Evolutionary conservation across 1,140 invertebrate genomes (phyloP).

Genomic region (Lepidurus apus): DNA sequence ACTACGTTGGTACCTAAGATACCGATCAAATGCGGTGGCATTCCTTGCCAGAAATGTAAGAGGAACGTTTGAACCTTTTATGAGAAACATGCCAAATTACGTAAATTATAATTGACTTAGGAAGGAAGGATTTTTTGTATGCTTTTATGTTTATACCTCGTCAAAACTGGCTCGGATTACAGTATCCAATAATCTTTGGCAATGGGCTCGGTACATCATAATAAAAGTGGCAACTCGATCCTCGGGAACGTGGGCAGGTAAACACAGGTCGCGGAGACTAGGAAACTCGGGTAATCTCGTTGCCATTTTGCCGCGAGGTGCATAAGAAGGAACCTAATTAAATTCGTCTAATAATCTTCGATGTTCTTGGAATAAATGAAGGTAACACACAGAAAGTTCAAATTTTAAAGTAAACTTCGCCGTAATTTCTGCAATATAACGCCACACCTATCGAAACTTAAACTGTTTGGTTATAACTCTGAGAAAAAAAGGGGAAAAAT

Average conservation of each 20-base stretch:
- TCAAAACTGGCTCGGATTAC: conserved; percentile 52
- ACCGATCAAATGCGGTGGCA: conserved; percentile 50
- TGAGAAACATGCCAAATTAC: neutral
- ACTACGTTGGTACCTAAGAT: conserved; percentile 47
- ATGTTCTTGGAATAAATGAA: too few relatives aligned
- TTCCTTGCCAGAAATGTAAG: conserved; percentile 54
- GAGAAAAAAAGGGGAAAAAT: too few relatives aligned
- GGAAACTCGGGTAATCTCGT: conserved; percentile 52
- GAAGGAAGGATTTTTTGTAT: neutral
- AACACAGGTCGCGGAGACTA: conserved; percentile 46
- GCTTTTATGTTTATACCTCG: conserved; percentile 44
- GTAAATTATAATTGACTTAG: neutral
- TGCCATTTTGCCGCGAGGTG: conserved; percentile 28
- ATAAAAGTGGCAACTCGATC: conserved; percentile 50
- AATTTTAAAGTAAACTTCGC: too few relatives aligned
- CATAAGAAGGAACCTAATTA: conserved; percentile 16
- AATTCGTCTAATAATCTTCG: neutral
- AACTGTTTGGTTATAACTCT: neutral
- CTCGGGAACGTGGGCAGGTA: conserved; percentile 45
- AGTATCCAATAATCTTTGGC: conserved; percentile 52
- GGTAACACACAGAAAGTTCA: too few relatives aligned
- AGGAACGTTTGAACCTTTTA: conserved; percentile 51
- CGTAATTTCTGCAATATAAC: too few relatives aligned
- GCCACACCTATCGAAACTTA: neutral
- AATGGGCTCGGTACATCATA: conserved; percentile 54